These are phyloP conservation scores for Axinella damicornis DNA, from an alignment of 37 sponge, comb jelly and placozoan genomes.

Conservation along the genomic window DNA sequence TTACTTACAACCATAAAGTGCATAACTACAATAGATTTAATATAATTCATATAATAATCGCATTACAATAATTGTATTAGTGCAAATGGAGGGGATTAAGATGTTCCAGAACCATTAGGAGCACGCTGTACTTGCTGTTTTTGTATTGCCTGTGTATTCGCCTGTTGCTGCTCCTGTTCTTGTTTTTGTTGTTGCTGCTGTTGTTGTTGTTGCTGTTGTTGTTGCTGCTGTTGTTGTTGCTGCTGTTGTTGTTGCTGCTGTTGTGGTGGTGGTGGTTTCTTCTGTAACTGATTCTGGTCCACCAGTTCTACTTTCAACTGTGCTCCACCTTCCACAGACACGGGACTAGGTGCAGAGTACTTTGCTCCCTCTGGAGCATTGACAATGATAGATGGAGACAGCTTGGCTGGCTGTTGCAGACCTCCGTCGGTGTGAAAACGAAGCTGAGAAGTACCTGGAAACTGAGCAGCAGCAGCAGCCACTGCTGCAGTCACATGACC, in stretches of 20 bases:
- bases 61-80: background rate
- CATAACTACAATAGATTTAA: no score
- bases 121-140: background rate
- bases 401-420: background rate
- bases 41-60: no score
- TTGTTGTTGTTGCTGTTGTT: background rate
- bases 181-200: no score
- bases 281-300: background rate
- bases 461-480: background rate
- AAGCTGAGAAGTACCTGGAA: background rate
- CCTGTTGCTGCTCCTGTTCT: background rate
- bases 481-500: background rate
- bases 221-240: background rate
- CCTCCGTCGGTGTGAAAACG: background rate
- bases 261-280: background rate
- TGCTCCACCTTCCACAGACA: background rate
- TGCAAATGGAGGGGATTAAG: background rate
- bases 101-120: background rate
- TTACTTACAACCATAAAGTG: no score
- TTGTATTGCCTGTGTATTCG: background rate
- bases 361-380: background rate
- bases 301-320: constrained; percentile 18
- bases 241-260: constrained; percentile 3
- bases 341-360: background rate
- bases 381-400: background rate